Percentiles rank a stretch among this genome's conserved stretches.
Conservation (phyloP, 1,140 invertebrate genomes). For the Drosophila gunungcola region DNA sequence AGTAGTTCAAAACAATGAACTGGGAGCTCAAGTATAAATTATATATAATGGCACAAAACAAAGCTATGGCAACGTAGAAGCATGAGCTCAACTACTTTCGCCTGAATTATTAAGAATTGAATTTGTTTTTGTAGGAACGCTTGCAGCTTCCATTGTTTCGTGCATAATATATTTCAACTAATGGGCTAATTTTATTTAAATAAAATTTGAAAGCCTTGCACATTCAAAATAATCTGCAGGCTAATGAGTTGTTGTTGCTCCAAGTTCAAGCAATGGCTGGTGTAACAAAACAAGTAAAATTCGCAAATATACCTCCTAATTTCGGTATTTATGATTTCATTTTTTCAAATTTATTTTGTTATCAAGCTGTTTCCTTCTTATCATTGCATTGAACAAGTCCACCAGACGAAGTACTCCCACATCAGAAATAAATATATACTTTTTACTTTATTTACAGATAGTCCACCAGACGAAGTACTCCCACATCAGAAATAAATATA, state of each 20-base stretch:
- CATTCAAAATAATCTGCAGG: too few relatives aligned
- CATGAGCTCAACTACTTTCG: background rate
- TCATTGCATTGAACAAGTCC: background rate
- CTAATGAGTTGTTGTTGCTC: too few relatives aligned
- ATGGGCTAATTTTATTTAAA: background rate
- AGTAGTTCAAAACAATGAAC: background rate
- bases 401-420: conserved; percentile 6
- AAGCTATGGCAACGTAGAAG: background rate
- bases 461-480: conserved; percentile 6
- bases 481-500: conserved; percentile 19
- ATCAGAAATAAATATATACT: conserved; percentile 23
- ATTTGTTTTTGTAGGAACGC: background rate
- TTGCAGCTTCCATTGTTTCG: background rate
- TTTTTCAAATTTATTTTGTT: background rate
- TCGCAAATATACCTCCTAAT: background rate
- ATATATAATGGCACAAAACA: conserved; percentile 3
- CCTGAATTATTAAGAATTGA: background rate
- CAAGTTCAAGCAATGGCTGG: too few relatives aligned
- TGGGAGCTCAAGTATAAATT: background rate
- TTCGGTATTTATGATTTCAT: background rate
- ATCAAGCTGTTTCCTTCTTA: conserved; percentile 12
- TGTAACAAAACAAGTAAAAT: too few relatives aligned
- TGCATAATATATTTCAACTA: too few relatives aligned
- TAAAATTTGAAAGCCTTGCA: background rate
- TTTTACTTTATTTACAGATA: conserved; percentile 35